These are phyloP conservation scores for Helarctos malayanus DNA, from an alignment of 2,797 vertebrate genomes.

Conservation along the genomic window DNA sequence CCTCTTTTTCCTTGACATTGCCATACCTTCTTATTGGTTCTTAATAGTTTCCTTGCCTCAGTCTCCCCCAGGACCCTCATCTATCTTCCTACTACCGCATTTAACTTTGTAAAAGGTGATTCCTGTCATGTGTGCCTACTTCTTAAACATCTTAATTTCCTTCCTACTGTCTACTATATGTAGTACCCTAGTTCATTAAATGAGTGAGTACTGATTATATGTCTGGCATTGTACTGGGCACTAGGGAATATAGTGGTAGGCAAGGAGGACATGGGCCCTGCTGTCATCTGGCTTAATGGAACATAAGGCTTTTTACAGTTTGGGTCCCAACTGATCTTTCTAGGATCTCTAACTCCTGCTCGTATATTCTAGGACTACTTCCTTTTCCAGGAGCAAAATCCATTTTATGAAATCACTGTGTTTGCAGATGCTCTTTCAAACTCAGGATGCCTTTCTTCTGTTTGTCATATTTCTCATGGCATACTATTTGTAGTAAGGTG, in stretches of 20 bases:
- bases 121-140: neutral
- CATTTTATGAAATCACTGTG: constrained; percentile 24
- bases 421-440: neutral
- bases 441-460: constrained; percentile 39
- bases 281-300: constrained; percentile 1
- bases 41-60: neutral
- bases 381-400: neutral
- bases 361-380: neutral
- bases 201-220: neutral
- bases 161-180: neutral
- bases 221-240: neutral
- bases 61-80: neutral
- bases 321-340: constrained; percentile 3
- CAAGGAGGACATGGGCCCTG: neutral
- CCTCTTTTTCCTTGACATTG: constrained; percentile 4
- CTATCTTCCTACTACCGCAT: neutral
- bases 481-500: constrained; percentile 5
- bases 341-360: neutral
- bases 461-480: neutral
- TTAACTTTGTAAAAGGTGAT: constrained; percentile 14
- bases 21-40: neutral
- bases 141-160: neutral
- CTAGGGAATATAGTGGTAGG: neutral
- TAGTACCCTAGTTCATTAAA: neutral
- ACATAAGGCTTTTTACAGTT: neutral